Evolutionary conservation across 2,113 vertebrate genomes (phyloP), one percentile per base, ranked within the genome.

Genomic region (Climacteris rufus): DNA sequence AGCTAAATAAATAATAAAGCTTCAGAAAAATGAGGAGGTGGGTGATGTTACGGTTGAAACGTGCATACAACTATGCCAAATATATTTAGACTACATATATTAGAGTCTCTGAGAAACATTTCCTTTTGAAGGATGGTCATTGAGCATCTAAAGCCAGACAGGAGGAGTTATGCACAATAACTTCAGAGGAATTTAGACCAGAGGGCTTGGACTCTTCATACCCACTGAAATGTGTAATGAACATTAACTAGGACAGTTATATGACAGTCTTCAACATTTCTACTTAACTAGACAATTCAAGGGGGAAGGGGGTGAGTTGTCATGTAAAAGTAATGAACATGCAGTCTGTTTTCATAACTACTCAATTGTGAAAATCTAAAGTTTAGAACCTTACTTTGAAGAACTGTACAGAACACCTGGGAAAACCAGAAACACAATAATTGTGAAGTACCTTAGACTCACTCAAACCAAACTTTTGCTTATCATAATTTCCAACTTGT

Each of bases 381-480:
- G 20, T 28, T 56, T 39, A 59, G 39, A 68, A n/a, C 6, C 31
- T 44, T 15, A 33, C 10, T 70, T 40, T 9, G 30, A 82, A 80
- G n/a, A 89, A 52, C 16, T 3, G 6, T 85, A 70, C 37, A 64
- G 6, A 87, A 70, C 37, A 64, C 25, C 13, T 24, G 18, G 18
- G 22, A 25, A 81, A 66, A 89, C 28, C 14, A 80, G 28, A 72
- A 69, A 59, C 24, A 54, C 4, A 69, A 18, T 24, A 91, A 44
- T 54, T 27, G 15, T 39, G 40, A 65, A 90, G n/a, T 52, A 69
- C 17, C 11, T 60, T 57, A 47, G 27, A 65, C 22, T 75, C 37
- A 89, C 27, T 35, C 44, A 88, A 83, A 84, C 14, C 21, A 81
- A 95, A 75, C 25, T 71, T 90, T 45, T 63, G 27, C 8, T 88